Base-by-base conservation (phyloP, 2,113 vertebrate species). In the Tragelaphus imberbis region DNA sequence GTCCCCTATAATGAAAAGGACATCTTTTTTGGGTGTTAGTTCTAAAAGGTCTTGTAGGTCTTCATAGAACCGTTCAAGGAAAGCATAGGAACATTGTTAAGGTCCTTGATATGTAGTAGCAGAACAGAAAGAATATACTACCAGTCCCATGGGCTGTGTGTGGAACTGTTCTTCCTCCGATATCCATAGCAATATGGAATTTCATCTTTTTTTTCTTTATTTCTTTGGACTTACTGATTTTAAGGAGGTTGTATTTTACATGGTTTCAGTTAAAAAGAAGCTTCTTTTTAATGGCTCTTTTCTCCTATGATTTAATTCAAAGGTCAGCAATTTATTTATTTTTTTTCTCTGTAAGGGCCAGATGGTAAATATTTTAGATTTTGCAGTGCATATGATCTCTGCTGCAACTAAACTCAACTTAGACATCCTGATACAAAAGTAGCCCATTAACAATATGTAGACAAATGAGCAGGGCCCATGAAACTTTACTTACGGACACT, bases 351-450 rank as follows among this genome's bases (percentile, higher is more conserved):
- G 0, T 14, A 53, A 87, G 21, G 80, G 56, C 47, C 40, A 17
- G 88, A 28, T 0, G 13, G 47, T 40, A 33, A 19, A 3, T 17
- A 49, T 23, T 16, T 23, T 3, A 27, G 19, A 30, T 5, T 40
- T n/a, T 53, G 27, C 0, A 3, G 30, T 12, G 28, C 4, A 0
- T 4, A 4, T 1, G 8, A 2, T n/a, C 33, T 56, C 36, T 36
- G 51, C 6, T 9, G 30, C 21, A 59, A 28, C 7, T 2, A 8
- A 55, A 12, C 15, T 27, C 17, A 10, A 1, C 25, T 49, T 77
- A 25, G 36, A 33, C 15, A 2, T 28, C 1, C 14, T 1, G 12
- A 12, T 19, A 2, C 61, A 5, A 5, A 75, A 28, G 63, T 49
- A 4, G 2, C 89, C 89, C 47, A 3, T 4, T 11, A 15, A 55